Evolutionary conservation across 92 coral and sea anemone species (phyloP).

Genomic region (Palythoa heliodiscus): DNA sequence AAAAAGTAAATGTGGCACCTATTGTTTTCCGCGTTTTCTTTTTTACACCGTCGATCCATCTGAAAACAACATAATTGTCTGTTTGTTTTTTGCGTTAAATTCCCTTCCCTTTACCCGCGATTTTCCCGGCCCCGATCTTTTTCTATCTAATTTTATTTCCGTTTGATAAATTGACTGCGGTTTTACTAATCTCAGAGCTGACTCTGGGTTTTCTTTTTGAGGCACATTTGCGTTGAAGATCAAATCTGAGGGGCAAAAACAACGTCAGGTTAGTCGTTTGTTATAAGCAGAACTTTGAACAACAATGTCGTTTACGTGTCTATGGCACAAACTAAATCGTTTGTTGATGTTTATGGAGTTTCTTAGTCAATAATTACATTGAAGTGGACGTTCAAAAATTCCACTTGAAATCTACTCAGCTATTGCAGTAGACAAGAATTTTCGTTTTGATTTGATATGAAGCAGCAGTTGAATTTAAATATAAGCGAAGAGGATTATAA

Average conservation of each 20-base stretch:
- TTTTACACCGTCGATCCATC: background rate
- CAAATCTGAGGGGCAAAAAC: background rate
- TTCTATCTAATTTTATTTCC: constrained; percentile 38
- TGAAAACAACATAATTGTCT: constrained; percentile 6
- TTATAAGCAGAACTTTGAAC: background rate
- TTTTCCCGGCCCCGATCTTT: constrained; percentile 42
- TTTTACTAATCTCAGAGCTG: background rate
- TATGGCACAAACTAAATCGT: background rate
- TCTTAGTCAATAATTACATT: background rate
- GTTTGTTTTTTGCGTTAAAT: constrained; percentile 29
- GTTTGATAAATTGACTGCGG: background rate
- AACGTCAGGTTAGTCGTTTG: constrained; percentile 7
- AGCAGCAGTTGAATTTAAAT: too few relatives aligned
- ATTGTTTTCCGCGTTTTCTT: constrained; percentile 1
- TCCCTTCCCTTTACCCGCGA: constrained; percentile 46
- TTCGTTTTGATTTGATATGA: too few relatives aligned
- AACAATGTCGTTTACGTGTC: constrained; percentile 35
- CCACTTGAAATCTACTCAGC: too few relatives aligned
- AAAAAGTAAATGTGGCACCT: constrained; percentile 46
- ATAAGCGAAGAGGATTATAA: too few relatives aligned
- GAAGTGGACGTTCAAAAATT: background rate
- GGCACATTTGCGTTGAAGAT: constrained; percentile 15
- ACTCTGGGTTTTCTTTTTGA: background rate
- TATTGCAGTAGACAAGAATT: too few relatives aligned
- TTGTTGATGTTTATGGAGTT: constrained; percentile 15